Conservation (phyloP, 2,113 vertebrate species). For the Nycticorax nycticorax region DNA sequence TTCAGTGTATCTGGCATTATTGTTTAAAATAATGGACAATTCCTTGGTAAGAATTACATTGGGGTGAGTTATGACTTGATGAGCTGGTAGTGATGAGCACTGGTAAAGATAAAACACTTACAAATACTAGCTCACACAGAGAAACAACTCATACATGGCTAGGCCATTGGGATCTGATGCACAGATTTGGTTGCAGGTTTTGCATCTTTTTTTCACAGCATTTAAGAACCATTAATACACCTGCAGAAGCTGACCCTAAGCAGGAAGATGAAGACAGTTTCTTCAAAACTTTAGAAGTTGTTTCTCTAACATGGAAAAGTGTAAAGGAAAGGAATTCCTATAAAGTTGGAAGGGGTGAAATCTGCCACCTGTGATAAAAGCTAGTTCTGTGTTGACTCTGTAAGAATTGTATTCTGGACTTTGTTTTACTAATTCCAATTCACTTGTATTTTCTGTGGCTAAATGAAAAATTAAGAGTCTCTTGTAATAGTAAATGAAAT, state of each 20-base stretch:
- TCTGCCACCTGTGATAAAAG: background rate
- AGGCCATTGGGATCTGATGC: background rate
- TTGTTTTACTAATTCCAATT: background rate
- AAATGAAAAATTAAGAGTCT: background rate
- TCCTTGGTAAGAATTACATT: background rate
- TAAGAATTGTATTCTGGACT: background rate
- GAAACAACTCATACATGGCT: background rate
- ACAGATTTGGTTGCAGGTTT: background rate
- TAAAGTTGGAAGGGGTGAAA: background rate
- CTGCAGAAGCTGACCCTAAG: background rate
- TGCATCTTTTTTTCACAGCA: background rate
- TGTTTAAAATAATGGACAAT: background rate
- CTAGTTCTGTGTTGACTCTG: background rate
- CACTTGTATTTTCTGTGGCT: background rate
- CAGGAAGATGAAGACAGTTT: background rate
- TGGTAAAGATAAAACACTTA: background rate
- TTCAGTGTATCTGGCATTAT: background rate
- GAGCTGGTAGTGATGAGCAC: background rate
- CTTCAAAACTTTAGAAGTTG: background rate
- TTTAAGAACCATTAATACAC: background rate
- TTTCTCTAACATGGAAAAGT: background rate
- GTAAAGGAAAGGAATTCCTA: background rate
- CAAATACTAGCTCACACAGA: fast-evolving
- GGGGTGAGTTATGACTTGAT: background rate
- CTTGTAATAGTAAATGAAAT: background rate